Percentiles rank a stretch among this genome's conserved stretches.
Conservation (phyloP, 1,140 invertebrate genomes). For the Drosophila hydei region DNA sequence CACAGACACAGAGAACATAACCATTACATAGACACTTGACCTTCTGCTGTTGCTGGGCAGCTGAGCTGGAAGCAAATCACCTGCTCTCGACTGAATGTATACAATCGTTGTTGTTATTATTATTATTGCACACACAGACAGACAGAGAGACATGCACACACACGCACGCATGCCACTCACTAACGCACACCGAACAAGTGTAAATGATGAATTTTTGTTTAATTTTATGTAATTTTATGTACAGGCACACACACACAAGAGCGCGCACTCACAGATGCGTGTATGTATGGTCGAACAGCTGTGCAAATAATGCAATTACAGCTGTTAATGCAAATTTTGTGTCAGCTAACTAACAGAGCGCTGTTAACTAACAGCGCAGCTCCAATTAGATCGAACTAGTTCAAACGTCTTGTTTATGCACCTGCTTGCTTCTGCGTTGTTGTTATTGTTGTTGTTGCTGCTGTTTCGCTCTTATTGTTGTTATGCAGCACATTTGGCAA, state of each 20-base stretch:
- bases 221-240: slow-evolving; percentile 41
- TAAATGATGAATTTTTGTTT: slow-evolving; percentile 6
- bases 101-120: slow-evolving; percentile 9
- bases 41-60: slow-evolving; percentile 37
- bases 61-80: slow-evolving; percentile 11
- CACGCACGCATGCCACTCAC: background rate
- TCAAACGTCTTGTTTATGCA: slow-evolving; percentile 32
- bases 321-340: slow-evolving; percentile 45
- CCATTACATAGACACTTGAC: slow-evolving; percentile 48
- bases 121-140: background rate
- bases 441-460: slow-evolving; percentile 2
- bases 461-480: slow-evolving; percentile 22
- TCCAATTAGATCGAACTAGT: slow-evolving; percentile 41
- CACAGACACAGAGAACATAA: slow-evolving; percentile 19
- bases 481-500: slow-evolving; percentile 35
- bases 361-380: slow-evolving; percentile 36
- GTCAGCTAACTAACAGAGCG: background rate
- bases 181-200: no score
- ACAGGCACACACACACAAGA: slow-evolving; percentile 1
- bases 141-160: background rate
- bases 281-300: slow-evolving; percentile 33
- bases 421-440: slow-evolving; percentile 29
- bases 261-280: slow-evolving; percentile 2
- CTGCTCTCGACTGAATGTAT: slow-evolving; percentile 1
- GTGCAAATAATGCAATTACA: slow-evolving; percentile 49